Percentiles rank a stretch among this genome's conserved stretches.
Conservation (phyloP, 2,888 invertebrate genomes). For the Chaetogeoica ovagalla region DNA sequence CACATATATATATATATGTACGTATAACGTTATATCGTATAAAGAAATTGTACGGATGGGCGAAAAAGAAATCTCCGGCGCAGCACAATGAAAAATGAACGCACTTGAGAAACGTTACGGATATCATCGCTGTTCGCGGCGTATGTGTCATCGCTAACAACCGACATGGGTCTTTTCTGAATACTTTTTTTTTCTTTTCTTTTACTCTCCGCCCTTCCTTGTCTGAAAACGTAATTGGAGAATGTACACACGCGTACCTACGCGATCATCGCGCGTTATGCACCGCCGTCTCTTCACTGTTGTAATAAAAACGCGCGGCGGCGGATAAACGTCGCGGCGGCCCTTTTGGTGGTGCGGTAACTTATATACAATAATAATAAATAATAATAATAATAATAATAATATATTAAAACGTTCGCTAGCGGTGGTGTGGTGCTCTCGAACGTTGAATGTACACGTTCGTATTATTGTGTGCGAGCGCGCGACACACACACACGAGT, state of each 20-base stretch:
- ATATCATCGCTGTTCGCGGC: conserved; percentile 29
- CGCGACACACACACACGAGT: too few species aligned
- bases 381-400: too few species aligned
- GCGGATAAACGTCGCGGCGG: conserved; percentile 40
- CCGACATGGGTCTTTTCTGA: conserved; percentile 40
- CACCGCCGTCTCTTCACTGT: background rate
- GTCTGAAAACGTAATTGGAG: conserved; percentile 48
- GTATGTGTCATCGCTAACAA: conserved; percentile 50
- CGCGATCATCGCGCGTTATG: background rate
- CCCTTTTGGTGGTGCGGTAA: conserved; percentile 25
- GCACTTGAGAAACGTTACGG: conserved; percentile 51
- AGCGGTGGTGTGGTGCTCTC: background rate
- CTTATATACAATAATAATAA: conserved; percentile 13
- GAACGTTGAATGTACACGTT: background rate
- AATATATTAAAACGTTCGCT: conserved; percentile 4
- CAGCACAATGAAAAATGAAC: conserved; percentile 51
- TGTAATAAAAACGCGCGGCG: conserved; percentile 16
- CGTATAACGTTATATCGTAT: conserved; percentile 18
- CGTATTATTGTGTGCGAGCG: too few species aligned
- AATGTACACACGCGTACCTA: background rate
- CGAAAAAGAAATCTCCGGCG: conserved; percentile 29
- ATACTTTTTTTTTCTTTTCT: conserved; percentile 18
- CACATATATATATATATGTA: background rate
- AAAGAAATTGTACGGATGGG: conserved; percentile 20
- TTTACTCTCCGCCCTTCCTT: conserved; percentile 2